These are phyloP conservation scores for Drosophila eohydei DNA, from an alignment of 2,888 invertebrate genomes.

Conservation along the genomic window DNA sequence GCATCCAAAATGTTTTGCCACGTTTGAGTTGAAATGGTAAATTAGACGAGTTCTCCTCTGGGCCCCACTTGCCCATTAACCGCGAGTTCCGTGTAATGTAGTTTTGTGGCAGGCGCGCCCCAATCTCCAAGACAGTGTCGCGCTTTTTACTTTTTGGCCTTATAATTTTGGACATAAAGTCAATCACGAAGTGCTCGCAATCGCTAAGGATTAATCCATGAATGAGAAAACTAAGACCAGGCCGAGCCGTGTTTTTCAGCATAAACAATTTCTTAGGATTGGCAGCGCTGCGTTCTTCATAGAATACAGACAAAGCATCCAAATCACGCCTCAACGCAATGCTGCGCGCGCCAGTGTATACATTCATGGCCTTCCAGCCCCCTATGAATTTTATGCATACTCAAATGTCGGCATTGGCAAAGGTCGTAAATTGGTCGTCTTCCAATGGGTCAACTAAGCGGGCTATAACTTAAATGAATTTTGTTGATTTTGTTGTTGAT, in stretches of 20 bases:
- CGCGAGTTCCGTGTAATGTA: constrained; percentile 91
- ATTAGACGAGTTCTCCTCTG: constrained; percentile 88
- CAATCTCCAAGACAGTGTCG: constrained; percentile 91
- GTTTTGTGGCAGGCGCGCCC: constrained; percentile 90
- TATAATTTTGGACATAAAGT: constrained; percentile 41
- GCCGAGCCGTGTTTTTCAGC: constrained; percentile 35
- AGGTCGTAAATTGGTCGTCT: not conserved
- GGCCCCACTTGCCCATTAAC: constrained; percentile 89
- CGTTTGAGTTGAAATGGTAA: constrained; percentile 82
- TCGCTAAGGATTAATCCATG: constrained; percentile 53
- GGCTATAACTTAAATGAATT: not conserved
- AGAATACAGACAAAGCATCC: constrained; percentile 60
- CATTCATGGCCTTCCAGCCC: constrained; percentile 39
- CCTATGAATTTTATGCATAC: constrained; percentile 25
- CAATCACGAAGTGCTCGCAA: constrained; percentile 65
- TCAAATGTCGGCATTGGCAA: constrained; percentile 9
- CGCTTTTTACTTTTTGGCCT: not conserved
- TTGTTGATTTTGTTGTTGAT: not conserved
- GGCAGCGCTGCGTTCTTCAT: constrained; percentile 53
- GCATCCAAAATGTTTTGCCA: constrained; percentile 84
- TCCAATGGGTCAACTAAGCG: not conserved
- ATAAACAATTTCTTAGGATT: constrained; percentile 32
- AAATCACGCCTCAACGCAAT: constrained; percentile 48
- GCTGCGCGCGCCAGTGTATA: constrained; percentile 51
- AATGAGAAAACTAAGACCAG: constrained; percentile 62